Percentiles rank a stretch among this genome's conserved stretches.
Conservation (phyloP, 2,888 invertebrate genomes). For the Chrysotoxum bicinctum region DNA sequence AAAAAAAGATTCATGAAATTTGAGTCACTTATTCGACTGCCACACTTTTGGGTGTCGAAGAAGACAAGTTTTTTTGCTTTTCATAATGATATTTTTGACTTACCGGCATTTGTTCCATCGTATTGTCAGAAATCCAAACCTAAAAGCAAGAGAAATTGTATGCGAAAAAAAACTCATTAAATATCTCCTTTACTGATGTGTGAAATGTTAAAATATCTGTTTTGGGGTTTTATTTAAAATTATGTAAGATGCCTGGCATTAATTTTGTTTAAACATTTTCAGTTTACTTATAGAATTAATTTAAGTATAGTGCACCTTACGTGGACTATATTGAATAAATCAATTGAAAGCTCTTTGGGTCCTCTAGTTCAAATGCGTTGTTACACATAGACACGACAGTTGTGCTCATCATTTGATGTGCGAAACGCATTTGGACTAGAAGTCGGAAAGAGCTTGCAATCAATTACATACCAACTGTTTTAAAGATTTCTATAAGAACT, state of each 20-base stretch:
- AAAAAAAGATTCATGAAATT: background rate
- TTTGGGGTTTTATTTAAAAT: conserved; percentile 75
- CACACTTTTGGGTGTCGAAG: background rate
- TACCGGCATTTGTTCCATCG: conserved; percentile 91
- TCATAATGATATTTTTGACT: conserved; percentile 81
- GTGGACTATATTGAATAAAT: too few relatives aligned
- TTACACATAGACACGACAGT: too few relatives aligned
- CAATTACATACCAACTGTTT: too few relatives aligned
- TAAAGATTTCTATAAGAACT: too few relatives aligned
- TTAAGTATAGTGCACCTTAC: too few relatives aligned
- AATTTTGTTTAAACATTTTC: background rate
- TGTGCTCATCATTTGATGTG: too few relatives aligned
- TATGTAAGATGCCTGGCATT: conserved; percentile 4
- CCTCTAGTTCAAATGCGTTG: too few relatives aligned
- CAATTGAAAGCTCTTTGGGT: too few relatives aligned
- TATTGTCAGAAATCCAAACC: conserved; percentile 90
- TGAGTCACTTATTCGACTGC: background rate
- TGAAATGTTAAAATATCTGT: conserved; percentile 77
- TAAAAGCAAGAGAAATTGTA: conserved; percentile 80
- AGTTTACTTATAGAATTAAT: background rate
- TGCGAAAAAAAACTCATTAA: conserved; percentile 77
- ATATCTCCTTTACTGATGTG: conserved; percentile 74
- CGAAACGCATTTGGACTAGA: too few relatives aligned
- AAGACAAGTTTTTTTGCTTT: background rate
- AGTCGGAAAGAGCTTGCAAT: too few relatives aligned